Evolutionary conservation across 2,113 vertebrate species (phyloP).

Genomic region (Notarius lentiginosus): DNA sequence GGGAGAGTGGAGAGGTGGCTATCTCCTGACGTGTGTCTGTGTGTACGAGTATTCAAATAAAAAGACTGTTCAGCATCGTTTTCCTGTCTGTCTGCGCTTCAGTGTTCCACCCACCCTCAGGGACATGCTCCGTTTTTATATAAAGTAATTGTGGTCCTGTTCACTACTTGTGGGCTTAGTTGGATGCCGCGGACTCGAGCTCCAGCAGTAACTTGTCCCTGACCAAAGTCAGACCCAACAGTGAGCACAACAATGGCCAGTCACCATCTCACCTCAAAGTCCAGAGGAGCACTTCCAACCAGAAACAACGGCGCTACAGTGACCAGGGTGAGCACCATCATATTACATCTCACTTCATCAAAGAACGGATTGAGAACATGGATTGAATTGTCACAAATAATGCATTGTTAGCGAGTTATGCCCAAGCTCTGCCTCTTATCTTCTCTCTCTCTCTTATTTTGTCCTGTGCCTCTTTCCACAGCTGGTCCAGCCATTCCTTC

Average conservation of each 20-base stretch:
- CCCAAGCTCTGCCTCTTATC: not conserved
- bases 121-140: not conserved
- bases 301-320: conserved; percentile 86
- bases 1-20: too few relatives aligned
- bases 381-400: not conserved
- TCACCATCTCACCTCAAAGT: conserved; percentile 85
- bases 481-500: conserved; percentile 80
- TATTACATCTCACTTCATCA: not conserved
- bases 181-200: conserved; percentile 87
- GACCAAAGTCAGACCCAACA: conserved; percentile 84
- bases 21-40: too few relatives aligned
- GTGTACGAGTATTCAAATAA: too few relatives aligned
- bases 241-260: conserved; percentile 85
- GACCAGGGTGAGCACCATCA: conserved; percentile 78
- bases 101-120: too few relatives aligned
- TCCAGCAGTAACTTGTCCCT: conserved; percentile 88
- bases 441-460: not conserved
- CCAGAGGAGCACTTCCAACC: conserved; percentile 82
- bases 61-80: too few relatives aligned
- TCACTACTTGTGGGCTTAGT: conserved; percentile 56
- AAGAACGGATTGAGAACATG: not conserved
- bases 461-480: conserved; percentile 44
- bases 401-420: not conserved
- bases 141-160: not conserved
- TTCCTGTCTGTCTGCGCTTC: too few relatives aligned